These are phyloP conservation scores for Dinomys branickii DNA, from an alignment of 2,113 vertebrate species.

Conservation along the genomic window DNA sequence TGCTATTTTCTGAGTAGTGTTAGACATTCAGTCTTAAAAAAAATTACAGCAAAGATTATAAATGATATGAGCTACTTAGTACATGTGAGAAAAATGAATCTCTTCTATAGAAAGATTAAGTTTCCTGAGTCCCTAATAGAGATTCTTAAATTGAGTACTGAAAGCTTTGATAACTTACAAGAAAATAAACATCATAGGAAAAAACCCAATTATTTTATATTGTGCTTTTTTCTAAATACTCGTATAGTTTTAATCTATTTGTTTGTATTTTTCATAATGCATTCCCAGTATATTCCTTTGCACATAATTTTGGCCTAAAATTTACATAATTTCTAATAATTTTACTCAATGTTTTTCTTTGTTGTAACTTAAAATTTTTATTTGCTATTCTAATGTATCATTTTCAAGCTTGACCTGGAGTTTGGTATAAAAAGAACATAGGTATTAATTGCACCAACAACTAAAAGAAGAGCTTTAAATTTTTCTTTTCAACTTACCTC, in stretches of 20 bases:
- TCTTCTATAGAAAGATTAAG: background rate
- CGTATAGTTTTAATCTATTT: background rate
- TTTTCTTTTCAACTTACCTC: conserved; percentile 50
- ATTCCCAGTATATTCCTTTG: background rate
- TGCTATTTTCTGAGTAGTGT: conserved; percentile 13
- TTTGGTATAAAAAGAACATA: background rate
- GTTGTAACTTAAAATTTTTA: background rate
- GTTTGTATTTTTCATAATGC: background rate
- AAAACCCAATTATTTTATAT: background rate
- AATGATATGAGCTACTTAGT: conserved; percentile 11
- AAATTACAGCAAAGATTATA: background rate
- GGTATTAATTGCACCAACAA: background rate
- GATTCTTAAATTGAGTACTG: background rate
- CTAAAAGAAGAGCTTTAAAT: background rate
- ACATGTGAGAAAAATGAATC: background rate
- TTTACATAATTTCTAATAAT: background rate
- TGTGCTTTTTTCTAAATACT: background rate
- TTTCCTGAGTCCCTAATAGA: conserved; percentile 13
- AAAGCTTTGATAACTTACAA: background rate
- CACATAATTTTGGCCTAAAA: background rate
- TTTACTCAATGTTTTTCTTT: background rate
- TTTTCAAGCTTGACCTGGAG: conserved; percentile 12
- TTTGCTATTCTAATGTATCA: background rate
- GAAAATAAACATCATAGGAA: background rate
- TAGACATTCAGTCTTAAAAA: background rate